A percentile compares a stretch with the other conserved stretches of the same genome.
phyloP scores from a whole-genome alignment of 2,888 invertebrate genomes.

The Zele albiditarsus region DNA sequence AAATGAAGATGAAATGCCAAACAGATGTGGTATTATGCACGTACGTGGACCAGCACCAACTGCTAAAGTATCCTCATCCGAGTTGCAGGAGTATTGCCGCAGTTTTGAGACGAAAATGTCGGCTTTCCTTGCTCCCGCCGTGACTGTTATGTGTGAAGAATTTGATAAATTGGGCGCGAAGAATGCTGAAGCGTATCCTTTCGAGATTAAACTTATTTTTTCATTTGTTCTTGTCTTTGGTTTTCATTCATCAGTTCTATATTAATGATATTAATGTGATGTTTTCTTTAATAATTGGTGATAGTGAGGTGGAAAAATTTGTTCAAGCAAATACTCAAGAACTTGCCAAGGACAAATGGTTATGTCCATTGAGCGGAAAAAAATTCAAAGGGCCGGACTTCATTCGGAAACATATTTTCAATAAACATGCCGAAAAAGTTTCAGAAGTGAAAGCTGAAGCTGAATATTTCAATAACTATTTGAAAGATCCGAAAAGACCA shows the following conservation, averaged over 20 bases:
- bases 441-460: conserved; percentile 98
- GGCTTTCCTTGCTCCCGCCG: conserved; percentile 87
- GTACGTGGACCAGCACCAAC: conserved; percentile 92
- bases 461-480: conserved; percentile 97
- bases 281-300: not conserved
- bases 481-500: conserved; percentile 94
- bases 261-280: not conserved
- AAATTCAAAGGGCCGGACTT: conserved; percentile 99
- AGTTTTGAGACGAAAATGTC: conserved; percentile 94
- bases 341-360: conserved; percentile 97
- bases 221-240: not conserved
- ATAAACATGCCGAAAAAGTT: conserved; percentile 97
- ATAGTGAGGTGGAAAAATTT: conserved; percentile 91
- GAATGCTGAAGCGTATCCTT: conserved; percentile 77
- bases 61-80: conserved; percentile 84
- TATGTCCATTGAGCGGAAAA: conserved; percentile 98
- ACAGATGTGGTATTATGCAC: conserved; percentile 98
- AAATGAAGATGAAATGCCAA: conserved; percentile 99
- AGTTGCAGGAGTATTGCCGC: conserved; percentile 83
- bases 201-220: conserved; percentile 28
- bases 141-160: conserved; percentile 83
- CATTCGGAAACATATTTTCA: conserved; percentile 97
- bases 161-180: conserved; percentile 89
- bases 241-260: not conserved
- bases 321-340: conserved; percentile 97